Evolutionary conservation across 2,888 invertebrate genomes (phyloP).

Genomic region (Microdon myrmicae): DNA sequence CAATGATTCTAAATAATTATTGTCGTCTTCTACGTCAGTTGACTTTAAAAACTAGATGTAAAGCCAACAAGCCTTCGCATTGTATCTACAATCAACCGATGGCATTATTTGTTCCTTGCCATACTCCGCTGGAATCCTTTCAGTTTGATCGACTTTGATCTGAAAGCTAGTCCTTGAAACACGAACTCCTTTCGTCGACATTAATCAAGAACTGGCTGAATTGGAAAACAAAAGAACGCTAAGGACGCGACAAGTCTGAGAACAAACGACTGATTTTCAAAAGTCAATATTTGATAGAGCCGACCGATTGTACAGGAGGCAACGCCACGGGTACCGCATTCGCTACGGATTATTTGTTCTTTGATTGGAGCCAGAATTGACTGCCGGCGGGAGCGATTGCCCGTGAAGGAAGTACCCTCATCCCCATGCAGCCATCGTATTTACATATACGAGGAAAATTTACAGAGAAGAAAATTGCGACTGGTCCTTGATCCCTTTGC

Average conservation of each 20-base stretch:
- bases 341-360: slow-evolving; percentile 41
- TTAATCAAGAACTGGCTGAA: slow-evolving; percentile 1
- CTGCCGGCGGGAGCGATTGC: slow-evolving; percentile 39
- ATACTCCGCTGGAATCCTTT: too few species aligned
- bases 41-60: too few species aligned
- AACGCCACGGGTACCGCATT: slow-evolving; percentile 9
- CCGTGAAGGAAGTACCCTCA: slow-evolving; percentile 31
- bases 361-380: slow-evolving; percentile 30
- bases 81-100: too few species aligned
- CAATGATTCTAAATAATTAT: too few species aligned
- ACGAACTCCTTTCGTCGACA: neutral
- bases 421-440: slow-evolving; percentile 22
- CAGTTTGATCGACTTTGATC: slow-evolving; percentile 49
- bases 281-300: slow-evolving; percentile 46
- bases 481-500: slow-evolving; percentile 35
- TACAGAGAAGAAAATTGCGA: too few species aligned
- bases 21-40: too few species aligned
- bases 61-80: too few species aligned
- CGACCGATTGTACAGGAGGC: slow-evolving; percentile 3
- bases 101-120: too few species aligned
- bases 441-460: slow-evolving; percentile 25
- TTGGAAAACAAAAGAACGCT: too few species aligned
- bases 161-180: slow-evolving; percentile 4
- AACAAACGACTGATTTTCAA: slow-evolving; percentile 30
- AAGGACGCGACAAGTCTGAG: slow-evolving; percentile 2